phyloP scores from a whole-genome alignment of 2,797 vertebrate genomes.

The Acanthiza pusilla region DNA sequence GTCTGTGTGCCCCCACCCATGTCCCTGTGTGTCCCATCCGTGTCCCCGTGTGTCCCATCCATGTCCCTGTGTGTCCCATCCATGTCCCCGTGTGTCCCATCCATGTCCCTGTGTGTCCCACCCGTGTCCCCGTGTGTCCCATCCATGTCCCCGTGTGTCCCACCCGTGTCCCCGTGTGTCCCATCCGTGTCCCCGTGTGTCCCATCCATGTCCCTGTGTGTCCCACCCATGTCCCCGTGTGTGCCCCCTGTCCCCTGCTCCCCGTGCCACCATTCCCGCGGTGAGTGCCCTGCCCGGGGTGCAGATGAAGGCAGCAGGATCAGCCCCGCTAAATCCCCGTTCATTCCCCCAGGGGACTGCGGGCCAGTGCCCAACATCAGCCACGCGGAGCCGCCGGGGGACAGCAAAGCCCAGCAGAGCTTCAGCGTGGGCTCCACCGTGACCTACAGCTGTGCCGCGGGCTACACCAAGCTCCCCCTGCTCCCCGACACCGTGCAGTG shows the following conservation, averaged over 20 bases:
- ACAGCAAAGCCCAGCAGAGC: accelerated
- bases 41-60: too few relatives aligned
- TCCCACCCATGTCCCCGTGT: neutral
- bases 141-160: neutral
- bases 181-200: neutral
- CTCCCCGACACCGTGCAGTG: neutral
- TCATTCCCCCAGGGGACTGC: neutral
- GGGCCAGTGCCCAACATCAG: neutral
- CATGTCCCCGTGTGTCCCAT: too few relatives aligned
- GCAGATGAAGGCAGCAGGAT: neutral
- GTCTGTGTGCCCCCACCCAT: too few relatives aligned
- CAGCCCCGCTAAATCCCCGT: accelerated
- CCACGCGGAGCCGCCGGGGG: neutral
- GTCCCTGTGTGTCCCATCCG: neutral
- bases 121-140: too few relatives aligned
- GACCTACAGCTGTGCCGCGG: accelerated
- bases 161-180: neutral
- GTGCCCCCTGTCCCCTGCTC: neutral
- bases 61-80: neutral
- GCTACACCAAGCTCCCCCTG: neutral
- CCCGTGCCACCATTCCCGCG: accelerated
- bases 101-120: neutral
- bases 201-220: too few relatives aligned
- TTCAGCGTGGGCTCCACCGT: neutral
- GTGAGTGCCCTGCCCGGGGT: accelerated